Evolutionary conservation across 2,797 vertebrate genomes (phyloP).

Genomic region (Gymnopithys bicolor): DNA sequence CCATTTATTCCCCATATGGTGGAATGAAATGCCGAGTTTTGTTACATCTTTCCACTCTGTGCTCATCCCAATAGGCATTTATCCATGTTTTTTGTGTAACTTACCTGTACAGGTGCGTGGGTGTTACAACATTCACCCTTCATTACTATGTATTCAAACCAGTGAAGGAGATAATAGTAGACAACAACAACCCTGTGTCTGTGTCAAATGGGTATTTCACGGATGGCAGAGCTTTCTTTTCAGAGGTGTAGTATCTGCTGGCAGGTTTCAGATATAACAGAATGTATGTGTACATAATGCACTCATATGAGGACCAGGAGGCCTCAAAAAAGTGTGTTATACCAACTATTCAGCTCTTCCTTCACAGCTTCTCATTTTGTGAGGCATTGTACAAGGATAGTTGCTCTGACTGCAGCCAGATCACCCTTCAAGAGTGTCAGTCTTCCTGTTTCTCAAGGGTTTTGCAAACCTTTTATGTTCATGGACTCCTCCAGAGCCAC

Average conservation of each 20-base stretch:
- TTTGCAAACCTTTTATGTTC: neutral
- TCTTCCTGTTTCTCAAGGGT: neutral
- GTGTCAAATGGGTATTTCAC: constrained; percentile 20
- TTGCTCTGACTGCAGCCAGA: neutral
- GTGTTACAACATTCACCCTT: neutral
- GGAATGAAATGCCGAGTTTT: neutral
- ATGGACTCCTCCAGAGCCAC: neutral
- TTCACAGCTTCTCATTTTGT: neutral
- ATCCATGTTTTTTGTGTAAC: neutral
- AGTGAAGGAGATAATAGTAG: neutral
- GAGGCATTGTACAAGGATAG: neutral
- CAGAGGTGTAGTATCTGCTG: neutral
- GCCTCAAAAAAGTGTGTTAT: neutral
- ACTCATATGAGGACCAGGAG: neutral
- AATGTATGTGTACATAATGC: neutral
- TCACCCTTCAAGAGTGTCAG: neutral
- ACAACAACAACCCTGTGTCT: neutral
- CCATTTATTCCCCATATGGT: neutral
- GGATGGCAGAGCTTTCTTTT: neutral
- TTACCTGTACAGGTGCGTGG: neutral
- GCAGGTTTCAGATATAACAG: neutral
- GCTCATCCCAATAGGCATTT: neutral
- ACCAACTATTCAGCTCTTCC: neutral
- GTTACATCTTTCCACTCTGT: neutral
- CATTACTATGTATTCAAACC: neutral